A percentile compares a stretch with the other conserved stretches of the same genome.
These are phyloP conservation scores for Cosmopolites sordidus DNA, from an alignment of 2,888 invertebrate species.

Conservation along the genomic window DNA sequence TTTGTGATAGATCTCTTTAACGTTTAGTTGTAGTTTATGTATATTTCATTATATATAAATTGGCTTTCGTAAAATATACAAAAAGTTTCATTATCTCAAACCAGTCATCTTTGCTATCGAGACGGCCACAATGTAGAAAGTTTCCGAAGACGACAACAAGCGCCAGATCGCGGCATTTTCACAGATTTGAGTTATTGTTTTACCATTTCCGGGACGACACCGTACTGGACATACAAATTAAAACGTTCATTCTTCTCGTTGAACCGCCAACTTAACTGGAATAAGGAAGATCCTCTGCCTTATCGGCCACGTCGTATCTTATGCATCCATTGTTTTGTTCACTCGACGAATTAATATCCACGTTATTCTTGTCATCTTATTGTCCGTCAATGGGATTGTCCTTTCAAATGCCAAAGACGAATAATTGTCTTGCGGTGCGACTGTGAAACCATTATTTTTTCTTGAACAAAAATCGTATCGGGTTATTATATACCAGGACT, in stretches of 20 bases:
- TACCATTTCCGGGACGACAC: constrained; percentile 30
- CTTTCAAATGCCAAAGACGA: constrained; percentile 10
- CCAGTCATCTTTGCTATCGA: constrained; percentile 22
- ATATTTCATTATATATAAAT: too few relatives aligned
- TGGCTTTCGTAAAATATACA: too few relatives aligned
- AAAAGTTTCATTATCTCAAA: constrained; percentile 18
- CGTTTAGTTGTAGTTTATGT: too few relatives aligned
- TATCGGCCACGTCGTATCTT: constrained; percentile 38
- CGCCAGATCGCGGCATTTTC: constrained; percentile 9
- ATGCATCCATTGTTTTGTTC: constrained; percentile 36
- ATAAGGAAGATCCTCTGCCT: constrained; percentile 35
- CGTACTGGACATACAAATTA: constrained; percentile 34
- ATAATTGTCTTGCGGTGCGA: background rate
- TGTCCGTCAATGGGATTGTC: constrained; percentile 31
- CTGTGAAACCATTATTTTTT: background rate
- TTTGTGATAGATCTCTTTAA: too few relatives aligned
- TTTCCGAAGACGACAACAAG: constrained; percentile 16
- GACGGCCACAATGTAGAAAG: constrained; percentile 23
- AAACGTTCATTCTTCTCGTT: constrained; percentile 27
- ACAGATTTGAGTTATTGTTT: constrained; percentile 28
- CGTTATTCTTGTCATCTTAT: constrained; percentile 36
- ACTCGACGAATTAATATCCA: constrained; percentile 36
- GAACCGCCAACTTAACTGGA: constrained; percentile 29
- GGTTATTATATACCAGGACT: too few relatives aligned
- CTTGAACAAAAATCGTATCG: too few relatives aligned